These are phyloP conservation scores for Catagonus wagneri DNA, from an alignment of 2,113 vertebrate species.

Conservation along the genomic window DNA sequence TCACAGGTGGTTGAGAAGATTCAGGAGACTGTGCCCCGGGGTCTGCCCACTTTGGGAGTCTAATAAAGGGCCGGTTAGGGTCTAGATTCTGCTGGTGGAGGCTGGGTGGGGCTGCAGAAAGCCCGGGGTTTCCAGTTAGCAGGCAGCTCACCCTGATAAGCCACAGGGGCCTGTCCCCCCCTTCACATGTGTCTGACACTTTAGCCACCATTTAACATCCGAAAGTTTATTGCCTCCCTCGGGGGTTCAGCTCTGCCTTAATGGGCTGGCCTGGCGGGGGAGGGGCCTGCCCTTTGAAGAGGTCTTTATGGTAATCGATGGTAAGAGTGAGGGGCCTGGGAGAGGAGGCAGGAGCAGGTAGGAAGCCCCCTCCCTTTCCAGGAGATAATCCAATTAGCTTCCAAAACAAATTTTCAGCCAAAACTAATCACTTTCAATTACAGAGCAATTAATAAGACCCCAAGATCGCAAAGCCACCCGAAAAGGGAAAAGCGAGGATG, in stretches of 20 bases:
- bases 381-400: constrained; percentile 85
- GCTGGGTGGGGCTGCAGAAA: neutral
- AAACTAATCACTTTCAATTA: constrained; percentile 88
- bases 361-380: constrained; percentile 72
- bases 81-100: neutral
- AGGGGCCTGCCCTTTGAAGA: constrained; percentile 83
- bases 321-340: constrained; percentile 82
- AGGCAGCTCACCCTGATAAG: neutral
- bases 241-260: constrained; percentile 75
- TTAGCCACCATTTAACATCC: constrained; percentile 76
- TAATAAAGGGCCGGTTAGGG: neutral
- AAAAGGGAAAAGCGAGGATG: accelerated
- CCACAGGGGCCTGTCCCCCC: neutral
- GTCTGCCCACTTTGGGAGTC: neutral
- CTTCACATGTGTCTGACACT: constrained; percentile 75
- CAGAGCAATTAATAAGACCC: constrained; percentile 81
- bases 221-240: constrained; percentile 81
- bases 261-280: constrained; percentile 70
- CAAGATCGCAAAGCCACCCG: constrained; percentile 73
- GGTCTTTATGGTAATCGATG: constrained; percentile 87
- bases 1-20: neutral
- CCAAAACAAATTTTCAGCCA: constrained; percentile 87
- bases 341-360: constrained; percentile 80
- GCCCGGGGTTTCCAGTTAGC: neutral
- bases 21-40: neutral